A percentile compares a stretch with the other conserved stretches of the same genome.
These are phyloP conservation scores for Aurelia aurita complex sp. Pacific DNA, from an alignment of 30 jellyfish, hydroid and myxozoan genomes.

Conservation along the genomic window DNA sequence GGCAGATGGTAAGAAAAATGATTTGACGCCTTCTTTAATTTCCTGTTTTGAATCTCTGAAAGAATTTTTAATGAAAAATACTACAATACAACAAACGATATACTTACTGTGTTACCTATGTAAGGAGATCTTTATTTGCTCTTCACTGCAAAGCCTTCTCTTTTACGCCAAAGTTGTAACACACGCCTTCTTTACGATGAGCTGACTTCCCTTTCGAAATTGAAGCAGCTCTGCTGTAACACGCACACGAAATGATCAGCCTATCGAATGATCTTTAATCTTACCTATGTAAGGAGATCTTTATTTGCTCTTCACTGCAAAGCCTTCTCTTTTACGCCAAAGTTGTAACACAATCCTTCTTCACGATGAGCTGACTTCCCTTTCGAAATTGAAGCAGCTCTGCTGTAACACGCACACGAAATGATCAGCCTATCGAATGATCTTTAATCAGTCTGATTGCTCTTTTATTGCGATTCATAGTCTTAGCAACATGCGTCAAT, in stretches of 20 bases:
- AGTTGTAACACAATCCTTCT: neutral
- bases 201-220: neutral
- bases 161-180: neutral
- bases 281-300: too few relatives aligned
- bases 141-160: neutral
- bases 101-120: too few relatives aligned
- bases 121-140: neutral
- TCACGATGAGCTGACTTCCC: neutral
- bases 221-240: neutral
- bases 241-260: constrained; percentile 38
- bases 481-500: constrained; percentile 75
- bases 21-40: too few relatives aligned
- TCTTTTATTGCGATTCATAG: constrained; percentile 41
- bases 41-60: too few relatives aligned
- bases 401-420: neutral
- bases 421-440: constrained; percentile 39
- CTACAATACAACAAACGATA: too few relatives aligned
- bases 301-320: neutral
- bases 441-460: constrained; percentile 19
- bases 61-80: too few relatives aligned
- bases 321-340: neutral
- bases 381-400: neutral
- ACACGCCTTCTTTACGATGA: neutral
- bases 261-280: constrained; percentile 2
- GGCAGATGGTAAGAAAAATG: too few relatives aligned